These are phyloP conservation scores for Hyla sarda DNA, from an alignment of 2,113 vertebrate genomes.

Conservation along the genomic window DNA sequence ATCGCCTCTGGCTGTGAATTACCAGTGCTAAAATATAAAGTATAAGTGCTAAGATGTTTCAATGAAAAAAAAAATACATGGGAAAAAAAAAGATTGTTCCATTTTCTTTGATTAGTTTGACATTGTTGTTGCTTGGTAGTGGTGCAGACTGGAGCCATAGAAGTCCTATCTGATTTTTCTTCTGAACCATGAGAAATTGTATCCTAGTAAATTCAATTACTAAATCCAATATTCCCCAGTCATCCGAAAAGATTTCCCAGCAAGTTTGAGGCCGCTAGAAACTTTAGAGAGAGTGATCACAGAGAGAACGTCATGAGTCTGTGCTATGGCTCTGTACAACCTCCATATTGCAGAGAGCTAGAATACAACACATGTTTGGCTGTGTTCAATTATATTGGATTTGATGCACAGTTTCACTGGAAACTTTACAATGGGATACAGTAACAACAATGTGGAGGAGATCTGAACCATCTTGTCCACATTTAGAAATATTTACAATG, in stretches of 20 bases:
- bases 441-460: no score
- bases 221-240: not conserved
- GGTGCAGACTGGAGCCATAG: not conserved
- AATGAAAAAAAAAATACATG: constrained; percentile 37
- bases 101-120: constrained; percentile 34
- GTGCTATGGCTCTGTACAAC: not conserved
- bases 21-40: constrained; percentile 39
- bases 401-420: no score
- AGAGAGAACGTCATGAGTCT: not conserved
- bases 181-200: not conserved
- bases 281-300: not conserved
- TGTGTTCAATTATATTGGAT: no score
- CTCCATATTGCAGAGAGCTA: not conserved
- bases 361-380: not conserved
- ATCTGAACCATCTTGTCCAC: no score
- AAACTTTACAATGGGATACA: no score
- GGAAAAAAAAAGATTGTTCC: not conserved
- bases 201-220: not conserved
- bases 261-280: not conserved
- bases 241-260: not conserved
- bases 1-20: constrained; percentile 45
- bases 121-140: not conserved
- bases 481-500: no score
- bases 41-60: constrained; percentile 19
- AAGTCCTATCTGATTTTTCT: not conserved